These are phyloP conservation scores for Paracyclopina nana DNA, from an alignment of 1,140 invertebrate species.

Conservation along the genomic window DNA sequence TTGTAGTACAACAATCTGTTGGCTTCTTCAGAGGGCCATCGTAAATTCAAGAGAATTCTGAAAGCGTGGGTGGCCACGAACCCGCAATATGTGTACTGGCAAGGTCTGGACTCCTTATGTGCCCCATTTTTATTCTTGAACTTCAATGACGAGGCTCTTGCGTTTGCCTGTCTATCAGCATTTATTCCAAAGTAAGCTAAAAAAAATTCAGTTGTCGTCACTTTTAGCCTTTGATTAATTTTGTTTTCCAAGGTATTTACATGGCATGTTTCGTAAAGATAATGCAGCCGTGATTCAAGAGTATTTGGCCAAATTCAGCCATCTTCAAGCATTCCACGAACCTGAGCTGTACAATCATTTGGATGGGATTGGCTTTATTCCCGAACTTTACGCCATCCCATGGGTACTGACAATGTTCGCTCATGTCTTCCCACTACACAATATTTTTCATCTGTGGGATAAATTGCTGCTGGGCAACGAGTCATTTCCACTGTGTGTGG, in stretches of 20 bases:
- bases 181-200: slow-evolving; percentile 93
- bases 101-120: slow-evolving; percentile 90
- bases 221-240: too few species aligned
- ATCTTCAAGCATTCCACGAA: slow-evolving; percentile 87
- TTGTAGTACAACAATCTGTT: slow-evolving; percentile 71
- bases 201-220: too few species aligned
- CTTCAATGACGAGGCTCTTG: slow-evolving; percentile 90
- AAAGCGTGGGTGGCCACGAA: slow-evolving; percentile 93
- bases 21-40: slow-evolving; percentile 72
- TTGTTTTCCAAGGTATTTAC: too few species aligned
- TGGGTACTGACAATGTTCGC: slow-evolving; percentile 99
- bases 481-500: slow-evolving; percentile 83
- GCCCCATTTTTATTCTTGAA: slow-evolving; percentile 92
- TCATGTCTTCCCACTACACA: slow-evolving; percentile 92
- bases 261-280: slow-evolving; percentile 97
- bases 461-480: slow-evolving; percentile 78
- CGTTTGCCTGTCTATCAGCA: slow-evolving; percentile 73
- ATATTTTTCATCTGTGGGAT: slow-evolving; percentile 96
- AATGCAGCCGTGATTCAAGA: slow-evolving; percentile 93
- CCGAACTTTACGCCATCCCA: slow-evolving; percentile 96
- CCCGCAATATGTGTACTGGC: slow-evolving; percentile 96
- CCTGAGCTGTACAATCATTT: slow-evolving; percentile 77
- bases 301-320: slow-evolving; percentile 89
- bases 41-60: slow-evolving; percentile 73
- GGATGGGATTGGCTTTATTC: slow-evolving; percentile 78